A percentile compares a stretch with the other conserved stretches of the same genome.
Evolutionary conservation across 1,140 invertebrate genomes (phyloP).

Genomic region (Calephelis nemesis): DNA sequence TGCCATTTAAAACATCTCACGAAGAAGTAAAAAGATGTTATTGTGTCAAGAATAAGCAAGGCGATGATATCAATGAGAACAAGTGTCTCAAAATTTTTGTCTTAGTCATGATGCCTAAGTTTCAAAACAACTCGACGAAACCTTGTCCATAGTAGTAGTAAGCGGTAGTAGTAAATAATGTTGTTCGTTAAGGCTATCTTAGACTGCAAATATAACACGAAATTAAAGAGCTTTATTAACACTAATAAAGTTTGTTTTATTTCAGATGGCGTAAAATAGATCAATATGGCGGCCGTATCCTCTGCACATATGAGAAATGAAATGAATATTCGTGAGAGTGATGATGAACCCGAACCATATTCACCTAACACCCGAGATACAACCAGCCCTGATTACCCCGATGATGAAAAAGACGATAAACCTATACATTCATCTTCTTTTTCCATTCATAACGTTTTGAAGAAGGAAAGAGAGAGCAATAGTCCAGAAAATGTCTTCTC

Average conservation of each 20-base stretch:
- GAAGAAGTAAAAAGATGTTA: no score
- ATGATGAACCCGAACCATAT: constrained; percentile 64
- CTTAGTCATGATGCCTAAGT: no score
- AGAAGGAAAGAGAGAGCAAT: constrained; percentile 70
- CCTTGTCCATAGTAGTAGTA: no score
- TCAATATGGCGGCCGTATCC: constrained; percentile 65
- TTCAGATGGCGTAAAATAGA: constrained; percentile 63
- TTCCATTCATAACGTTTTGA: constrained; percentile 74
- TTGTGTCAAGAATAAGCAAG: no score
- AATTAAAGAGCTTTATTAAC: no score
- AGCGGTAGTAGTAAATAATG: no score
- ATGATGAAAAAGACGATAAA: constrained; percentile 58
- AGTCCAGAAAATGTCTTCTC: constrained; percentile 78
- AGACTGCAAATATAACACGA: no score
- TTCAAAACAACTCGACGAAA: no score
- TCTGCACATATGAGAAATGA: constrained; percentile 57
- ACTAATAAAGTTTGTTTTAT: constrained; percentile 4
- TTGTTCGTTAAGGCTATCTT: no score
- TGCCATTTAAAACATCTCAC: no score
- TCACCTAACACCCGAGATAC: constrained; percentile 64
- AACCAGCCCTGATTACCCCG: constrained; percentile 56
- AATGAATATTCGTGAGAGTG: constrained; percentile 69
- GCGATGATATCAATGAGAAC: no score
- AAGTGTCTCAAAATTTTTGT: no score
- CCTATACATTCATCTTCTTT: constrained; percentile 65